These are phyloP conservation scores for Malurus alboscapulatus DNA, from an alignment of 2,113 vertebrate species.

Conservation along the genomic window DNA sequence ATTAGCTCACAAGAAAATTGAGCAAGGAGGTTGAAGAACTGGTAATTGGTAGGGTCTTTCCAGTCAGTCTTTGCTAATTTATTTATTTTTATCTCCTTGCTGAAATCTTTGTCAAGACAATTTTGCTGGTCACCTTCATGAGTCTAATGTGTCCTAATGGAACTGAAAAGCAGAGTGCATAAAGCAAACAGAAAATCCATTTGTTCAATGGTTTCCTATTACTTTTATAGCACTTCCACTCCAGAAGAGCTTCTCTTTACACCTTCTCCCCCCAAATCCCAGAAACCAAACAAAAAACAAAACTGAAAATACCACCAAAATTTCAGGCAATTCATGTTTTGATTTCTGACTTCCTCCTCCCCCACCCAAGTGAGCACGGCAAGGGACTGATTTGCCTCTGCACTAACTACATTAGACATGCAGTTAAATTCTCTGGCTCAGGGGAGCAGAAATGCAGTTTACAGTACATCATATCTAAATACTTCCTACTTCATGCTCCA, in stretches of 20 bases:
- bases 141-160: not conserved
- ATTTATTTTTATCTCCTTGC: not conserved
- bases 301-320: not conserved
- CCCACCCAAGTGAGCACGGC: not conserved
- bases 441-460: not conserved
- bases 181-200: not conserved
- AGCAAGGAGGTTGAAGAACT: not conserved
- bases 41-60: constrained; percentile 1
- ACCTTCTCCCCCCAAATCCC: not conserved
- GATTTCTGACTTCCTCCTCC: not conserved
- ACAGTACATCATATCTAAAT: not conserved
- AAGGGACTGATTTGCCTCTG: not conserved
- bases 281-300: not conserved
- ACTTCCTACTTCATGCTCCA: not conserved
- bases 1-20: constrained; percentile 17
- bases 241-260: not conserved
- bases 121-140: not conserved
- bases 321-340: not conserved
- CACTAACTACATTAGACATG: not conserved
- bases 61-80: not conserved
- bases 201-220: not conserved
- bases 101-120: constrained; percentile 10
- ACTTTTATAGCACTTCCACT: not conserved
- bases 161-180: not conserved
- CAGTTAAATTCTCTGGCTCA: not conserved